Percentiles rank a stretch among this genome's conserved stretches.
phyloP scores from a whole-genome alignment of 2,888 invertebrate species.

The Synergus gifuensis region DNA sequence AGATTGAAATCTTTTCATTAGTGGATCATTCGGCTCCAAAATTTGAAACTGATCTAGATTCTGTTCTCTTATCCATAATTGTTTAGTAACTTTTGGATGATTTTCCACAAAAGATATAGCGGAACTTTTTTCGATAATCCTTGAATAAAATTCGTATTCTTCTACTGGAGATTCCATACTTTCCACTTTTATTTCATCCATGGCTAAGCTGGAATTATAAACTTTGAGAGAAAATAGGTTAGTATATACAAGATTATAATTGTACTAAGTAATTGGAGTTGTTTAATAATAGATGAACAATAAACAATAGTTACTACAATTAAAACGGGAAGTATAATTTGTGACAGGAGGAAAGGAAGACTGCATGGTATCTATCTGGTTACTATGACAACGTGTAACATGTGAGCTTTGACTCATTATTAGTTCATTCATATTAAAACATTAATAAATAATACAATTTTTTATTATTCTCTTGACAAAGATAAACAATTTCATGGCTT shows the following conservation, averaged over 20 bases:
- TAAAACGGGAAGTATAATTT: not conserved
- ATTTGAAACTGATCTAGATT: constrained; percentile 74
- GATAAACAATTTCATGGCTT: no score
- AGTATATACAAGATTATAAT: not conserved
- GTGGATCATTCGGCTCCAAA: constrained; percentile 85
- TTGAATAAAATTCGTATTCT: not conserved
- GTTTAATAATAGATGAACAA: not conserved
- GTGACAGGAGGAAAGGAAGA: not conserved
- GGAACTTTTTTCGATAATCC: constrained; percentile 5
- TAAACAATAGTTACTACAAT: not conserved
- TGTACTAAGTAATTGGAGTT: not conserved
- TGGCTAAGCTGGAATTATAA: not conserved
- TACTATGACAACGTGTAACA: constrained; percentile 19
- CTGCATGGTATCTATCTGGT: not conserved
- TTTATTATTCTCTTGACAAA: no score
- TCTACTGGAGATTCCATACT: constrained; percentile 4
- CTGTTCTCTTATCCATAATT: constrained; percentile 6
- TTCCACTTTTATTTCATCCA: not conserved
- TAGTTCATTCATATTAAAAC: no score
- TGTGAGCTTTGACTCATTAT: not conserved
- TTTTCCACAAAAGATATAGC: not conserved
- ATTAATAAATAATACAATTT: no score
- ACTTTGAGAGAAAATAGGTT: not conserved
- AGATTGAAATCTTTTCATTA: constrained; percentile 86
- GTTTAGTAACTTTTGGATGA: constrained; percentile 21